Base-by-base conservation (phyloP, 2,888 invertebrate species). In the Eudemis profundana region DNA sequence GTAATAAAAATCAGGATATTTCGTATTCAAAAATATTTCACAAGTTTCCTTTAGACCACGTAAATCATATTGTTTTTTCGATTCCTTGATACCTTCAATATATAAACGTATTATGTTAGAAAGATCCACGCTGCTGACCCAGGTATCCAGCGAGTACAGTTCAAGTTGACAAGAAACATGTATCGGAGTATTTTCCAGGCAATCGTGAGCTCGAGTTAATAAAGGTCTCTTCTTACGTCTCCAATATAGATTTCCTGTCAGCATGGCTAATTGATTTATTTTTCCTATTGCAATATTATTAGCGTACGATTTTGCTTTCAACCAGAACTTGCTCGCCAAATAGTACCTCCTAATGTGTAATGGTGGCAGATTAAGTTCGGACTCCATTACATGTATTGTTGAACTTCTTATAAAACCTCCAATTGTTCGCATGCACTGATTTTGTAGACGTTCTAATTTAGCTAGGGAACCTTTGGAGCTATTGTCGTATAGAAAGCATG, bases 361-460 rank as follows among this genome's bases (percentile, higher is more conserved):
- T 4, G 33, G 50, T 7, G 33, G 33, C 12, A 50, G 50, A 3
- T 19, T 17, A 2, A 50, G 50, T 7, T 50, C 33, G 12, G 17
- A 33, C 19, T 36, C 33, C 50, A 50, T 36, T 10, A 36, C 33
- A 5, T 51, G 51, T 15, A 51, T 36, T 5, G 51, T 7, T 21
- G 51, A 19, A 36, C 19, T 36, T 5, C 36, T 51, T n/a, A 51
- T 19, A 2, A 51, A 51, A 19, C 36, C 51, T 3, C 51, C 51
- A 14, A 51, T 51, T 51, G 36, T 50, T 15, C 50, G 50, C 33
- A 50, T 50, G 4, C 50, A 50, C 4, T 50, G 50, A 4, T 33
- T 50, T 33, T 50, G 33, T 0, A 33, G 17, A 19, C 19, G 15
- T 12, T 50, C 50, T 33, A 33, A 33, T 27, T 29, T 50, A 17